phyloP scores from a whole-genome alignment of 2,797 vertebrate genomes.

The Tiaroga cobitis region DNA sequence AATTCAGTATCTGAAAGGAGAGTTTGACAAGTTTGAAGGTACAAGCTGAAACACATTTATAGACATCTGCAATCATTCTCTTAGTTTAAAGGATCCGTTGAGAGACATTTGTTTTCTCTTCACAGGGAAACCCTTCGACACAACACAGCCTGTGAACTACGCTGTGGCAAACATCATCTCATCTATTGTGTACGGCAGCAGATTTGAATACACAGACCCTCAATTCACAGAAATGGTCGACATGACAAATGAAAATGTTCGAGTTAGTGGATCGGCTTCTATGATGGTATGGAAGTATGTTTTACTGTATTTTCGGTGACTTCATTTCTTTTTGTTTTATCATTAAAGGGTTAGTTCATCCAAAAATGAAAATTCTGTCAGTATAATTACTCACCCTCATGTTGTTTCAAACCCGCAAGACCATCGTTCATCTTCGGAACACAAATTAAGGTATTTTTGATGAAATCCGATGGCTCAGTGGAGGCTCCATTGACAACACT shows the following conservation, averaged over 20 bases:
- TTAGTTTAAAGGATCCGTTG: not conserved
- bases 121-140: constrained; percentile 41
- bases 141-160: not conserved
- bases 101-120: not conserved
- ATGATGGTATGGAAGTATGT: constrained; percentile 60
- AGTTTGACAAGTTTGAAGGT: constrained; percentile 72
- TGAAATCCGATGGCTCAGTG: no score
- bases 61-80: not conserved
- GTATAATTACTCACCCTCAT: no score
- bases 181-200: constrained; percentile 72
- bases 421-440: no score
- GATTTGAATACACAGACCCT: constrained; percentile 74
- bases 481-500: no score
- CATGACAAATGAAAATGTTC: constrained; percentile 57
- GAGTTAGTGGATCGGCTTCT: constrained; percentile 43
- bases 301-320: not conserved
- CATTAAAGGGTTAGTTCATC: no score
- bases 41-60: not conserved
- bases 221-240: constrained; percentile 64
- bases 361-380: no score
- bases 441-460: no score
- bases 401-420: no score
- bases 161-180: constrained; percentile 76
- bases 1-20: constrained; percentile 65
- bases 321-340: no score